Conservation (phyloP, 2,888 invertebrate species). For the Quadroppia sp. region DNA sequence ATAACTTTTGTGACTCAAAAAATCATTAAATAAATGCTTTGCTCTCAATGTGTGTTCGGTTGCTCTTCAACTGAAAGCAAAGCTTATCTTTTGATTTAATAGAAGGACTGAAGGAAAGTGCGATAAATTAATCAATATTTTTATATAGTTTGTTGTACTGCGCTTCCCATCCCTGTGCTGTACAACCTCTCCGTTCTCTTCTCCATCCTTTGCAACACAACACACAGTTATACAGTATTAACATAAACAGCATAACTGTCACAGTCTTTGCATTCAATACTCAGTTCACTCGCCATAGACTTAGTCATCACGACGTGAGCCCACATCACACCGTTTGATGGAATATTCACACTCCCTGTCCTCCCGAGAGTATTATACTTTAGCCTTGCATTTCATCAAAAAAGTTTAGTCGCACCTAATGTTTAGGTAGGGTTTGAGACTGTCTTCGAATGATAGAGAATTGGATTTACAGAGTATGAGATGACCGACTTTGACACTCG, state of each 20-base stretch:
- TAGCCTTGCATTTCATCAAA: constrained; percentile 2
- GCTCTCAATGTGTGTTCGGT: neutral
- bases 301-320: neutral
- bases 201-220: neutral
- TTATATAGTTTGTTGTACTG: neutral
- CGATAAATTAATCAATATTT: constrained; percentile 28
- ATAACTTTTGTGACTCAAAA: neutral
- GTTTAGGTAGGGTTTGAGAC: neutral
- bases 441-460: neutral
- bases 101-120: constrained; percentile 9
- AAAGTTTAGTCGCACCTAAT: constrained; percentile 13
- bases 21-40: neutral
- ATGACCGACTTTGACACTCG: neutral
- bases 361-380: constrained; percentile 2
- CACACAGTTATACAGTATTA: neutral
- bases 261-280: neutral
- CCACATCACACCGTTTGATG: neutral
- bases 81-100: constrained; percentile 23
- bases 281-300: neutral
- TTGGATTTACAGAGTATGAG: neutral
- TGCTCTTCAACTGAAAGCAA: neutral
- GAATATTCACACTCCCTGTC: neutral
- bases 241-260: neutral
- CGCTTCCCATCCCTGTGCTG: neutral
- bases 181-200: neutral